phyloP scores from a whole-genome alignment of 1,140 invertebrate species.

The Neodiprion pinetum region DNA sequence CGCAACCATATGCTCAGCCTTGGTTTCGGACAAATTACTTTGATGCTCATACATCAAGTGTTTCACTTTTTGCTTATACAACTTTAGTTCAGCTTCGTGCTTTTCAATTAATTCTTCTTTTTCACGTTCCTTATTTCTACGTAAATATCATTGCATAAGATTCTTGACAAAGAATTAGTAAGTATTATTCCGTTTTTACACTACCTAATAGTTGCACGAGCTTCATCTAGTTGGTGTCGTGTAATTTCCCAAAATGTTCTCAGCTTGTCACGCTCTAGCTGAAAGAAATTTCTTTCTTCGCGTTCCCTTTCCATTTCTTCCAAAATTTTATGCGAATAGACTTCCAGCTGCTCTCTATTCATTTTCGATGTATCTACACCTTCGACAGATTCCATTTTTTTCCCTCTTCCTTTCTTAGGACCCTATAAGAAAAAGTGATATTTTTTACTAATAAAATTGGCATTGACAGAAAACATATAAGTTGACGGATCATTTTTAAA shows the following conservation, averaged over 20 bases:
- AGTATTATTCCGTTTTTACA: slow-evolving; percentile 40
- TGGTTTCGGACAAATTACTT: slow-evolving; percentile 78
- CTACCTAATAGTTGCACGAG: slow-evolving; percentile 72
- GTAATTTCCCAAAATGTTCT: slow-evolving; percentile 95
- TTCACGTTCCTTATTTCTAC: slow-evolving; percentile 83
- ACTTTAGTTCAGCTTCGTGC: slow-evolving; percentile 86
- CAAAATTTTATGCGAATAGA: slow-evolving; percentile 84
- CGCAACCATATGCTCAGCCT: slow-evolving; percentile 78
- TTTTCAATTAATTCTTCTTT: slow-evolving; percentile 87
- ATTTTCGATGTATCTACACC: slow-evolving; percentile 91
- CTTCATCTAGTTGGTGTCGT: slow-evolving; percentile 83
- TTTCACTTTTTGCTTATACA: slow-evolving; percentile 92
- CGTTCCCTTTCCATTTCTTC: slow-evolving; percentile 92
- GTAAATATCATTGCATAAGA: slow-evolving; percentile 27
- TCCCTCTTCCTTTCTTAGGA: slow-evolving; percentile 39
- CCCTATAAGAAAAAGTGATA: slow-evolving; percentile 22
- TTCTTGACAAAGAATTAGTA: neutral
- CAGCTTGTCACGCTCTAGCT: slow-evolving; percentile 93
- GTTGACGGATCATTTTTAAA: too few species aligned
- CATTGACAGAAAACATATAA: too few species aligned
- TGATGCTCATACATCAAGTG: slow-evolving; percentile 92
- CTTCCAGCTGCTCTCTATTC: slow-evolving; percentile 91
- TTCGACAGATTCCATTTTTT: slow-evolving; percentile 67
- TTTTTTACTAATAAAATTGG: neutral
- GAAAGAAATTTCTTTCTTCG: slow-evolving; percentile 95